Percentiles rank a stretch among this genome's conserved stretches.
Conservation (phyloP, 2,888 invertebrate species). For the Brachypalpus laphriformis region DNA sequence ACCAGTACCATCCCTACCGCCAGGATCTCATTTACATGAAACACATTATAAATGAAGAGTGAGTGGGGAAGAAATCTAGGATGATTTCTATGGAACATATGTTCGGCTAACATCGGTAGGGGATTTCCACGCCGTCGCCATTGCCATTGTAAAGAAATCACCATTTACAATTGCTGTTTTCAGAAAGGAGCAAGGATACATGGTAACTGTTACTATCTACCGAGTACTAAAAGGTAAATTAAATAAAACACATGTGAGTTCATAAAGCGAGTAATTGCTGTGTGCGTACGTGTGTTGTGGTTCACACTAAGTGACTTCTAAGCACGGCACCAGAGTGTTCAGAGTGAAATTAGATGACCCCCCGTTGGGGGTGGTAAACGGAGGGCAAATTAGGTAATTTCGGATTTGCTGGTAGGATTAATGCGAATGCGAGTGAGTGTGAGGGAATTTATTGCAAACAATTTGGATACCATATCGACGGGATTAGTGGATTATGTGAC, state of each 20-base stretch:
- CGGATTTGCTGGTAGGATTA: constrained; percentile 53
- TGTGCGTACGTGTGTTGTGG: constrained; percentile 50
- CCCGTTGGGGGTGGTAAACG: neutral
- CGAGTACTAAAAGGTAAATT: constrained; percentile 62
- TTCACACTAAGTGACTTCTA: constrained; percentile 63
- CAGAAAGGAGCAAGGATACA: neutral
- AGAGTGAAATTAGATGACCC: constrained; percentile 20
- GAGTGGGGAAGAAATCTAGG: neutral
- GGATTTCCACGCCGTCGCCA: neutral
- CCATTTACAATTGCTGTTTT: constrained; percentile 34
- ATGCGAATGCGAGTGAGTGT: constrained; percentile 45
- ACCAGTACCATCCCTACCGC: neutral
- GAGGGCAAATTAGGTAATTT: constrained; percentile 59
- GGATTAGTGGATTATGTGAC: constrained; percentile 58
- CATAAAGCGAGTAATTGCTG: constrained; percentile 65
- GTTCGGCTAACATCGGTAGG: constrained; percentile 22
- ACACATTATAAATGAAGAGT: constrained; percentile 14
- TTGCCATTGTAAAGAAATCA: constrained; percentile 32
- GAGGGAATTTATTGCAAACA: constrained; percentile 53
- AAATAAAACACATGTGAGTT: constrained; percentile 70
- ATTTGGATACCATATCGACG: constrained; percentile 58
- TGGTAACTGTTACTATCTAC: constrained; percentile 53
- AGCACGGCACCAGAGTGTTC: constrained; percentile 19
- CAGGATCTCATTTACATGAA: constrained; percentile 33
- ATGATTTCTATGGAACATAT: constrained; percentile 43